Evolutionary conservation across 2,797 vertebrate species (phyloP).

Genomic region (Liasis olivaceus): DNA sequence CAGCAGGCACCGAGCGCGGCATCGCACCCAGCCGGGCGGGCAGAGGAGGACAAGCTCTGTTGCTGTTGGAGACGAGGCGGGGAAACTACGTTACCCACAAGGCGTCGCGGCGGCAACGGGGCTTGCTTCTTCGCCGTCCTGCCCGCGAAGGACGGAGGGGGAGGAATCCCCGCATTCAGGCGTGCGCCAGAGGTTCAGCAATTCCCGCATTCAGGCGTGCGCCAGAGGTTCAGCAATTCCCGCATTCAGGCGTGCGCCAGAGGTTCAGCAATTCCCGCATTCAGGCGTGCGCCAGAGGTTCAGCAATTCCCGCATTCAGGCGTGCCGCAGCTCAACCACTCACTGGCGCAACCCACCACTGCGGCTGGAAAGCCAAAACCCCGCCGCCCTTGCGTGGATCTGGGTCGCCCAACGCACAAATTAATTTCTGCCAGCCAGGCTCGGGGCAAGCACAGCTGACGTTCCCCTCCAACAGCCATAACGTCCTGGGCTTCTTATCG

Average conservation of each 20-base stretch:
- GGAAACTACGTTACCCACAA: slow-evolving; percentile 19
- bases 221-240: neutral
- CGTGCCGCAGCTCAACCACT: neutral
- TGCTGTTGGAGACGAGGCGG: neutral
- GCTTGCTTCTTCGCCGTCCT: no score
- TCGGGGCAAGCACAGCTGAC: neutral
- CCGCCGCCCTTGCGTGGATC: neutral
- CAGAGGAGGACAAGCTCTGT: neutral
- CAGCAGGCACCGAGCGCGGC: neutral
- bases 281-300: neutral
- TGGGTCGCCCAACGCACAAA: neutral
- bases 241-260: neutral
- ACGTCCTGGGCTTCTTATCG: neutral
- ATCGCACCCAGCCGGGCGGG: neutral
- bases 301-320: neutral
- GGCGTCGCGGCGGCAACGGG: neutral
- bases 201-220: neutral
- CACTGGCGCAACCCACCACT: neutral
- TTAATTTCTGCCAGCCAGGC: neutral
- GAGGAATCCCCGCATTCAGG: neutral
- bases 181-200: neutral
- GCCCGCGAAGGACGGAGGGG: no score
- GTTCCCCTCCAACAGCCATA: neutral
- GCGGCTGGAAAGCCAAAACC: neutral
- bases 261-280: neutral